These are phyloP conservation scores for Notothenia rossii DNA, from an alignment of 2,113 vertebrate species.

Conservation along the genomic window DNA sequence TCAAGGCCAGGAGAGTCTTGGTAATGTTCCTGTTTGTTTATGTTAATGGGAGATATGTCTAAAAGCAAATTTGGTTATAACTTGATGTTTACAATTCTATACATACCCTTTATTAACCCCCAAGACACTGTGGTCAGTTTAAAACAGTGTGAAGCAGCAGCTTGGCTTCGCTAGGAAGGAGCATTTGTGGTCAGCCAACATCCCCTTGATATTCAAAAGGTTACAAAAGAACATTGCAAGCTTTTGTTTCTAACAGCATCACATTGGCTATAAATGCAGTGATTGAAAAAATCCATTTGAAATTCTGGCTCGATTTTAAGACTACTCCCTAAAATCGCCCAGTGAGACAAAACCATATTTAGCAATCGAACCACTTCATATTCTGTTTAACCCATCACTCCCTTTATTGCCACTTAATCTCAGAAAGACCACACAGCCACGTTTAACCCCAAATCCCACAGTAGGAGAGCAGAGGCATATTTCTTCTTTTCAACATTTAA, in stretches of 20 bases:
- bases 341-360: conserved; percentile 26
- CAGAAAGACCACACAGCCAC: conserved; percentile 67
- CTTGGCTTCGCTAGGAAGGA: conserved; percentile 21
- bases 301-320: conserved; percentile 23
- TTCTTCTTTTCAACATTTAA: conserved; percentile 60
- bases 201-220: conserved; percentile 16
- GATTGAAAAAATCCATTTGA: conserved; percentile 19
- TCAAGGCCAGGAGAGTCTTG: not conserved
- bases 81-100: conserved; percentile 15
- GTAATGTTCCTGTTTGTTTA: conserved; percentile 52
- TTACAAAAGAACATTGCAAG: conserved; percentile 32
- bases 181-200: conserved; percentile 22
- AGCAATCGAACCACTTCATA: conserved; percentile 49
- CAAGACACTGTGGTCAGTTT: conserved; percentile 13
- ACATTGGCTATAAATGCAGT: conserved; percentile 10
- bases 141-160: conserved; percentile 9
- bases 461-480: conserved; percentile 38
- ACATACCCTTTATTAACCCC: not conserved
- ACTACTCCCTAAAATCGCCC: conserved; percentile 32
- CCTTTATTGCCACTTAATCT: conserved; percentile 64
- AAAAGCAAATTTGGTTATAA: not conserved
- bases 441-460: conserved; percentile 50
- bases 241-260: conserved; percentile 41
- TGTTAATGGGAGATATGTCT: conserved; percentile 45
- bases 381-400: conserved; percentile 54